Base-by-base conservation (phyloP, 2,888 invertebrate species). In the Siphlonurus alternatus region DNA sequence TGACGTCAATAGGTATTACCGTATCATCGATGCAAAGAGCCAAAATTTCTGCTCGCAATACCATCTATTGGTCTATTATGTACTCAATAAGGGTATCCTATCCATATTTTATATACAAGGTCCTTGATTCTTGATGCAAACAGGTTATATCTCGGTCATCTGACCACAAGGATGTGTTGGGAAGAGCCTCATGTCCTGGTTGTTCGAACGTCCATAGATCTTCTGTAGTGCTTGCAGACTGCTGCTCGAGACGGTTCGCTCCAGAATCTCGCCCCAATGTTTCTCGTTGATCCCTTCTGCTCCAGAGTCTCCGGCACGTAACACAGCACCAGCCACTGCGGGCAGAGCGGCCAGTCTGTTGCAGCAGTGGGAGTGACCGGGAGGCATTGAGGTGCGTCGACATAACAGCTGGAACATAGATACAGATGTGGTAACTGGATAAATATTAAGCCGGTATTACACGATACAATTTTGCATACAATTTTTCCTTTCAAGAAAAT, bases 201-300 rank as follows among this genome's bases (percentile, higher is more conserved):
- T 53, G 51, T 59, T 25, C 2, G 64, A 61, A 7, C 61, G 65
- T 1, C 68, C 70, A 69, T 70, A 71, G 66, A 69, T 69, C 66
- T 66, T 68, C 68, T 84, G 84, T 68, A 85, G 79, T 25, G 86
- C 86, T 71, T 88, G 88, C 59, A 89, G 78, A 61, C 88, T 88
- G 65, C 81, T 84, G 1, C 87, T 86, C 59, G 88, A 88, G 7
- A 88, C 83, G 1, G 88, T 88, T 5, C 88, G 79, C 73, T 89
- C 88, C 68, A 89, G 76, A 70, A 88, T 88, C 77, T 88, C 88
- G 23, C 86, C 85, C 85, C 86, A 86, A 71, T 85, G 85, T 73
- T 85, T 85, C 74, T 86, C 85, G 20, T 84, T 84, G 0, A 85
- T 77, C 0, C 85, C 84, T 71, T 85, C 85, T 23, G 79, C 71